Evolutionary conservation across 35 echinoderm and acorn worm genomes (phyloP), one percentile per base, ranked within the genome.

Genomic region (Stichopus chloronotus): DNA sequence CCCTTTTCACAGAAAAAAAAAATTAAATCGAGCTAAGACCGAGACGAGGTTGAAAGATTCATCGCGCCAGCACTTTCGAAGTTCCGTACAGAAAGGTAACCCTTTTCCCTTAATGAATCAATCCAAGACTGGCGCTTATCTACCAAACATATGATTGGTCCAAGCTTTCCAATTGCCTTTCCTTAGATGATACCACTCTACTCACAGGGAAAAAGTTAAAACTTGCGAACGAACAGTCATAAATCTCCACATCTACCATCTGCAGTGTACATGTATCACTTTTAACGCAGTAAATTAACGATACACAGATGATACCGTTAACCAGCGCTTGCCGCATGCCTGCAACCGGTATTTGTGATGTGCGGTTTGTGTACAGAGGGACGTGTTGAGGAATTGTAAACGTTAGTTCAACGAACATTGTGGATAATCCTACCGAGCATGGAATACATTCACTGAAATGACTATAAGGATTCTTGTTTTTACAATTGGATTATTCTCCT

Each of bases 81-180:
- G 69, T 74, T 74, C 17, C 19, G 6, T n/a, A 20, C 14, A 65
- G 13, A 74, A 20, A 5, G 7, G 17, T 74, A 74, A 74, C 69
- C 69, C 69, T 74, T 19, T 74, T 74, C 19, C 13, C 22, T 16
- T 20, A n/a, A 10, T 74, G 69, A 74, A 74, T 21, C 22, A 74
- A 74, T 74, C 69, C 69, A 74, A 74, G 5, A 20, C 7, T 20
- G 17, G 69, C 22, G 17, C 22, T 20, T 16, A 21, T 74, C 22
- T 74, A 14, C 69, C 17, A 74, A 74, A 74, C 69, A 74, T 14
- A 74, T 74, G 69, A 74, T 74, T 74, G 69, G 69, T 74, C 69
- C 69, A 74, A 74, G 69, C 69, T 74, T 74, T 74, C 69, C 17
- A 20, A 74, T 74, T 14, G 4, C 61, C 19, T 20, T 21, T 74